Evolutionary conservation across 2,888 invertebrate species (phyloP), one percentile per base, ranked within the genome.

Genomic region (Octodonta nipae): DNA sequence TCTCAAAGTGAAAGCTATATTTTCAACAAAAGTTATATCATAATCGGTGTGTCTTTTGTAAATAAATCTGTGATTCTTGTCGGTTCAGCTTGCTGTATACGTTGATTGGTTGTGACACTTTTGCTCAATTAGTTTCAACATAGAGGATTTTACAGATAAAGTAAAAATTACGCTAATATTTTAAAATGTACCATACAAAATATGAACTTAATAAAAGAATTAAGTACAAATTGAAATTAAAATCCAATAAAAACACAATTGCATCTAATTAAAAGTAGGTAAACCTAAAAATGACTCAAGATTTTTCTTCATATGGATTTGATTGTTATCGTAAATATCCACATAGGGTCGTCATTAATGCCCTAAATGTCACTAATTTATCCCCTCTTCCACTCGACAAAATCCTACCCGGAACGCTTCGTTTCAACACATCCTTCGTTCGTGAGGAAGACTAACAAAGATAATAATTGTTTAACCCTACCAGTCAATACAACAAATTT

Each of bases 41-140:
- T 12, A 26, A 11, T 26, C 13, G 8, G 3, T 8, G 33, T 34
- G 40, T 43, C 39, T 39, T 46, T 45, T 45, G 45, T 44, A 43
- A 33, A 43, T 49, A 48, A 48, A 50, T 46, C 53, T 54, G 52
- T 55, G 55, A 54, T 54, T 53, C 50, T 47, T 50, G 40, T 51
- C 44, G 51, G 51, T 50, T 49, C 49, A 49, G 46, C 49, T 51
- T 48, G 42, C 44, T 48, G 42, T 54, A 48, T 52, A 49, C 50
- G 48, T 53, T 51, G 51, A 47, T 55, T 55, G 57, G 58, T 58
- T 58, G 58, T 58, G 56, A 52, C 50, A 52, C 13, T 25, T 49
- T 58, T 59, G 55, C 55, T 55, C 55, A 55, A 54, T 46, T 43
- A 52, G 44, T 31, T 26, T 43, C 8, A 6, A 6, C 8, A 17